Evolutionary conservation across 2,113 vertebrate species (phyloP), one percentile per base, ranked within the genome.

Genomic region (Nansenia antarctica): DNA sequence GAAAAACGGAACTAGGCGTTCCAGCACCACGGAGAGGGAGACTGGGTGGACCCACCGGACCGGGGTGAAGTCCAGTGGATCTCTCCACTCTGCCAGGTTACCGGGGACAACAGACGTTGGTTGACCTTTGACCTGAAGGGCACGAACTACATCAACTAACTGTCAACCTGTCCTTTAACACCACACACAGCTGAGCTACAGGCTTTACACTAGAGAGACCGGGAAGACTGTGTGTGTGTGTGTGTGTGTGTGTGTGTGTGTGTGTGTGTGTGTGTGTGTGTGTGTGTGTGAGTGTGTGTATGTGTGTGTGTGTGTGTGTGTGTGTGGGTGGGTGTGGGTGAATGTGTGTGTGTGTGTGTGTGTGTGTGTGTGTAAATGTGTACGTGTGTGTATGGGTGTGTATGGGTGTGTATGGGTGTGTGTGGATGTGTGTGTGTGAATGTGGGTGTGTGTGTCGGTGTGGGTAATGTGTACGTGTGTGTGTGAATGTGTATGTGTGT

Each of bases 171-270:
- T 22, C 11, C 22, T 11, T 49, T 7, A 49, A 49, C 45, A n/a
- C n/a, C n/a, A n/a, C 15, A n/a, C 45, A 49, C 15, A 27, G 47
- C 20, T 5, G 20, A 54, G 24, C 52, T 9, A 54, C 24, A 54
- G 52, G 52, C 24, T 12, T 27, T 14, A 26, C 52, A 54, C 52
- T 9, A 26, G 27, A 32, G 18, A 35, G 59, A 35, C 31, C 1
- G 11, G n/a, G 11, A 22, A 52, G 20, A 26, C 18, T 7, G n/a
- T 35, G 32, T n/a, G 37, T 42, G 15, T 45, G 35, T 64, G 62
- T 47, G 24, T 64, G 24, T 29, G 60, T 62, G 60, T 62, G 39
- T 47, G 61, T 42, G 47, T 68, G 55, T 62, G 67, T 72, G 52
- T 65, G 49, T 79, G 27, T 29, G 4, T 18, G 2, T 18, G 20